A percentile compares a stretch with the other conserved stretches of the same genome.
Conservation (phyloP, 2,888 invertebrate species). For the Portevinia maculata region DNA sequence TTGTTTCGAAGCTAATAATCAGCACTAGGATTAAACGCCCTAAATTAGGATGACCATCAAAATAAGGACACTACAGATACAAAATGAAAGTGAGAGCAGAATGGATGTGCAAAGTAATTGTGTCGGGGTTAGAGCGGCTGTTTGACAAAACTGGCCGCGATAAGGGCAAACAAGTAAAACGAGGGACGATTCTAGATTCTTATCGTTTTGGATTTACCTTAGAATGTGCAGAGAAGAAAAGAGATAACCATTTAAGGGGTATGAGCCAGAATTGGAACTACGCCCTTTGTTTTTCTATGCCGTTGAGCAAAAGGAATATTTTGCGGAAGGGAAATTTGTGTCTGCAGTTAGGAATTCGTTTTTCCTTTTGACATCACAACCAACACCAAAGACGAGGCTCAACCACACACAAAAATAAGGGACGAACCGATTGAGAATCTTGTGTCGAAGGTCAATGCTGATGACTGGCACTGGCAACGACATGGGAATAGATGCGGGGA, state of each 20-base stretch:
- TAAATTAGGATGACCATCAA: constrained; percentile 73
- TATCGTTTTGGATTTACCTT: constrained; percentile 65
- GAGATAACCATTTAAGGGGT: not conserved
- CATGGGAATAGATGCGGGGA: constrained; percentile 29
- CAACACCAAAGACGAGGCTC: constrained; percentile 9
- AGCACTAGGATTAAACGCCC: constrained; percentile 68
- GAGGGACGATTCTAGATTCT: constrained; percentile 39
- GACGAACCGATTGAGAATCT: constrained; percentile 43
- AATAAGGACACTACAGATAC: constrained; percentile 42
- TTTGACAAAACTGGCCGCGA: constrained; percentile 54
- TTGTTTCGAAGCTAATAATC: constrained; percentile 70
- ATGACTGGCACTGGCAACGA: constrained; percentile 50
- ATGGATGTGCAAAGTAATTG: constrained; percentile 3
- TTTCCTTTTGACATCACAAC: constrained; percentile 48
- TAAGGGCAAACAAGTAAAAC: constrained; percentile 53
- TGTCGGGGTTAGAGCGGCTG: constrained; percentile 31
- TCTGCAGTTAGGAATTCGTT: constrained; percentile 50
- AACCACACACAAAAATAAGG: constrained; percentile 21
- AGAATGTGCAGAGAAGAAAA: constrained; percentile 1
- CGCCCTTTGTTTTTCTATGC: constrained; percentile 66
- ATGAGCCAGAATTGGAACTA: constrained; percentile 42
- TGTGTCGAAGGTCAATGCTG: constrained; percentile 67
- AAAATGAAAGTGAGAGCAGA: not conserved
- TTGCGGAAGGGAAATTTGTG: constrained; percentile 55
- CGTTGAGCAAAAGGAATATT: constrained; percentile 64